These are phyloP conservation scores for Lycaon pictus DNA, from an alignment of 2,113 vertebrate genomes.

Conservation along the genomic window DNA sequence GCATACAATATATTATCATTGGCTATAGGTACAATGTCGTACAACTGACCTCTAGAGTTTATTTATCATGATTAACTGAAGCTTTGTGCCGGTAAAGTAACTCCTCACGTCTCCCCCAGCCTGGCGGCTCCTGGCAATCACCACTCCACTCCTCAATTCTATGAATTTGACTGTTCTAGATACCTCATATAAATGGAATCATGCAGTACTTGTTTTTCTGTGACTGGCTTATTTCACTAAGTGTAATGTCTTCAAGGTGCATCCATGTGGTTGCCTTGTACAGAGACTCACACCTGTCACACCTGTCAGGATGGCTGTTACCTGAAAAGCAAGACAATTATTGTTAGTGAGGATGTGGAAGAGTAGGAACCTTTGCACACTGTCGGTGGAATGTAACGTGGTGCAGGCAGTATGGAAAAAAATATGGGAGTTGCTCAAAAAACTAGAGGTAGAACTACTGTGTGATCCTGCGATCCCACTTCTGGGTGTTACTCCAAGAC, in stretches of 20 bases:
- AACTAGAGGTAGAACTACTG: background rate
- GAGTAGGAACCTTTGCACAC: background rate
- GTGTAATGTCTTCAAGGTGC: background rate
- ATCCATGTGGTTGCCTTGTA: no score
- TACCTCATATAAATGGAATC: background rate
- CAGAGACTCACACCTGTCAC: background rate
- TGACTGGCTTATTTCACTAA: constrained; percentile 1
- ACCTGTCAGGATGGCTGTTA: background rate
- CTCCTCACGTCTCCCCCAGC: background rate
- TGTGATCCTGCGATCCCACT: background rate
- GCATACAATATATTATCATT: background rate
- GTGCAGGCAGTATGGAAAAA: background rate
- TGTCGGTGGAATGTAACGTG: background rate
- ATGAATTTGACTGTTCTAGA: background rate
- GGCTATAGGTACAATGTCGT: background rate
- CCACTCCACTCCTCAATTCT: background rate
- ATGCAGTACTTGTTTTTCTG: background rate
- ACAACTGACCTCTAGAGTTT: background rate
- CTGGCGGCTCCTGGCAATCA: background rate
- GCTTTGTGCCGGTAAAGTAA: background rate
- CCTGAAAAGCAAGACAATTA: background rate
- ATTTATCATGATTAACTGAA: background rate
- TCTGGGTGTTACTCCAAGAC: background rate
- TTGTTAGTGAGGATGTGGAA: background rate
- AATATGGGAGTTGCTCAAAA: background rate